Percentiles rank a stretch among this genome's conserved stretches.
Evolutionary conservation across 2,888 invertebrate genomes (phyloP).

Genomic region (Xestoiulus laeticollis): DNA sequence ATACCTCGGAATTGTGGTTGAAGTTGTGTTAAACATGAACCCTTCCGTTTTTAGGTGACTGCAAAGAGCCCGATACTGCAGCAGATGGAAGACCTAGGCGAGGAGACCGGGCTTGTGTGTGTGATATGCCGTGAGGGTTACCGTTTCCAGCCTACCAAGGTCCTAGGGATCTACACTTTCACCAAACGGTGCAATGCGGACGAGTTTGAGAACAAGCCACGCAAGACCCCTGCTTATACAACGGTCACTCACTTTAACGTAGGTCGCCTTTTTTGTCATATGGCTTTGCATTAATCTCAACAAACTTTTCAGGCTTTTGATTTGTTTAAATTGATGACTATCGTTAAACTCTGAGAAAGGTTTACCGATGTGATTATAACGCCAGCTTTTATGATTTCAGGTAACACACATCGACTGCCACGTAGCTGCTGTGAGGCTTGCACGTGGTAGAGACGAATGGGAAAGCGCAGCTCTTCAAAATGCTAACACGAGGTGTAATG

Average conservation of each 20-base stretch:
- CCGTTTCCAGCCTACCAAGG: conserved; percentile 91
- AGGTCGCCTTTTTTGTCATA: no score
- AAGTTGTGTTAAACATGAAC: neutral
- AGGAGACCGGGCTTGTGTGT: conserved; percentile 94
- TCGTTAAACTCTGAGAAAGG: neutral
- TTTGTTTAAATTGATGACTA: neutral
- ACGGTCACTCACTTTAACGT: conserved; percentile 99
- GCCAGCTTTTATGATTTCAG: neutral
- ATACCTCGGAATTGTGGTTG: neutral
- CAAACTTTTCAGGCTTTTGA: no score
- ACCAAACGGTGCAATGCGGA: conserved; percentile 95
- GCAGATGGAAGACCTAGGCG: conserved; percentile 93
- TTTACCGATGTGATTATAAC: no score
- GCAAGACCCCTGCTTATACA: conserved; percentile 83
- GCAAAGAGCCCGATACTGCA: conserved; percentile 86
- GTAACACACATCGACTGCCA: conserved; percentile 92
- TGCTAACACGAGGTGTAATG: conserved; percentile 97
- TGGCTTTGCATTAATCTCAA: no score
- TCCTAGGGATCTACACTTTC: conserved; percentile 95
- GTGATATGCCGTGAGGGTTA: conserved; percentile 98
- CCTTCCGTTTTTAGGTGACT: conserved; percentile 70
- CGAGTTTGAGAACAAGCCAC: conserved; percentile 86
- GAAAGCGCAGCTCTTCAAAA: conserved; percentile 97
- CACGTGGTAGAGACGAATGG: conserved; percentile 90
- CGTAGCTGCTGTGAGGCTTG: conserved; percentile 89